Conservation (phyloP, 2,113 vertebrate species). For the Cercocebus atys region DNA sequence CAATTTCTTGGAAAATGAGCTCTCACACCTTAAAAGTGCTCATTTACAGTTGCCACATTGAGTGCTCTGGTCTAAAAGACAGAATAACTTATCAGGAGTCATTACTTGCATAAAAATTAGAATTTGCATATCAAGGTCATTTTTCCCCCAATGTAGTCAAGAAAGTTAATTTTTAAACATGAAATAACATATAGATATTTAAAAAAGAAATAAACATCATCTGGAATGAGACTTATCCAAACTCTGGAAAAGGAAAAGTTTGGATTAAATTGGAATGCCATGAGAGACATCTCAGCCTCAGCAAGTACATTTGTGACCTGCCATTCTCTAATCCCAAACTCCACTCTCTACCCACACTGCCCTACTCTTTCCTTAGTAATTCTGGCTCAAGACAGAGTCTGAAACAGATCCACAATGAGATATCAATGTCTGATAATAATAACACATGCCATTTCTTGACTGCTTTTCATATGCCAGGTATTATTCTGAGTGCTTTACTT, state of each 20-base stretch:
- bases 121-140: constrained; percentile 18
- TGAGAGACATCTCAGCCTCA: not conserved
- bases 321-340: not conserved
- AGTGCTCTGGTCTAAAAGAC: not conserved
- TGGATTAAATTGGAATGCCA: not conserved
- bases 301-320: not conserved
- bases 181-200: not conserved
- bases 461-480: not conserved
- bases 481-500: not conserved
- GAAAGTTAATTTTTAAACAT: not conserved
- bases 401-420: not conserved
- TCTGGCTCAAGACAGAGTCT: not conserved
- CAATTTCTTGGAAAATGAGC: constrained; percentile 43
- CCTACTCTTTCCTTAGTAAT: not conserved
- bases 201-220: not conserved
- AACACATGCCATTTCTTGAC: not conserved
- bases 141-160: not conserved
- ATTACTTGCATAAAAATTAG: constrained; percentile 34
- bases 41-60: constrained; percentile 31
- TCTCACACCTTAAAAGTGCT: constrained; percentile 8
- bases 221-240: constrained; percentile 20
- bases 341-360: not conserved
- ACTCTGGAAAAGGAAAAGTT: not conserved
- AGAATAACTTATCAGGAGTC: constrained; percentile 28
- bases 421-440: not conserved